phyloP scores from a whole-genome alignment of 2,888 invertebrate genomes.

The Linnaemya tessellans region DNA sequence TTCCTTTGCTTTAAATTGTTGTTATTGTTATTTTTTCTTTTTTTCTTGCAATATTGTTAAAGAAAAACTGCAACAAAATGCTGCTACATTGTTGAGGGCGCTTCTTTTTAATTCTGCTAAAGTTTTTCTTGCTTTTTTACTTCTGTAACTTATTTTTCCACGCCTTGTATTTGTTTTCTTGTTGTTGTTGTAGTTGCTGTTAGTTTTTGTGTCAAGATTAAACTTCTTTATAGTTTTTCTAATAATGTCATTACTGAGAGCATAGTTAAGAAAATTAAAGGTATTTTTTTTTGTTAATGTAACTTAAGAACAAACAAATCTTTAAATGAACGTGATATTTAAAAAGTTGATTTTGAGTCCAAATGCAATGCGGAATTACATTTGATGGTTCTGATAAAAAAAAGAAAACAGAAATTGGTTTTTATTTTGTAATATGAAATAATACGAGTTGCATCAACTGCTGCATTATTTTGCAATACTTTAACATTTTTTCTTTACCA shows the following conservation, averaged over 20 bases:
- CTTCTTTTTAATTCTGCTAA: slow-evolving; percentile 35
- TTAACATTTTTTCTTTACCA: too few species aligned
- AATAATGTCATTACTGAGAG: slow-evolving; percentile 69
- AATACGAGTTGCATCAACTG: too few species aligned
- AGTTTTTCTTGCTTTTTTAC: slow-evolving; percentile 33
- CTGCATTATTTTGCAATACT: too few species aligned
- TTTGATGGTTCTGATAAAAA: not conserved
- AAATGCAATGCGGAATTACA: not conserved
- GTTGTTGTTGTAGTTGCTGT: not conserved
- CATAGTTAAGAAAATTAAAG: slow-evolving; percentile 66
- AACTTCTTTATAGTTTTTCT: slow-evolving; percentile 62
- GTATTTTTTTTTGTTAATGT: slow-evolving; percentile 47
- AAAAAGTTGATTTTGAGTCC: not conserved
- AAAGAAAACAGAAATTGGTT: too few species aligned
- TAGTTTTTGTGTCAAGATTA: slow-evolving; percentile 59
- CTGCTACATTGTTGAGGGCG: slow-evolving; percentile 48
- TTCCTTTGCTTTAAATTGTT: slow-evolving; percentile 1
- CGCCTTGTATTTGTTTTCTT: not conserved
- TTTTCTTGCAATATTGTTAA: not conserved
- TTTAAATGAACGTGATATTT: slow-evolving; percentile 39
- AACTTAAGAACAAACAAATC: not conserved
- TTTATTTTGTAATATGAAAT: too few species aligned
- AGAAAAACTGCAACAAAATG: slow-evolving; percentile 42
- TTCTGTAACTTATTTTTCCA: slow-evolving; percentile 8
- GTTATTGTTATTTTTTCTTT: too few species aligned